These are phyloP conservation scores for Novumbra hubbsi DNA, from an alignment of 2,797 vertebrate genomes.

Conservation along the genomic window DNA sequence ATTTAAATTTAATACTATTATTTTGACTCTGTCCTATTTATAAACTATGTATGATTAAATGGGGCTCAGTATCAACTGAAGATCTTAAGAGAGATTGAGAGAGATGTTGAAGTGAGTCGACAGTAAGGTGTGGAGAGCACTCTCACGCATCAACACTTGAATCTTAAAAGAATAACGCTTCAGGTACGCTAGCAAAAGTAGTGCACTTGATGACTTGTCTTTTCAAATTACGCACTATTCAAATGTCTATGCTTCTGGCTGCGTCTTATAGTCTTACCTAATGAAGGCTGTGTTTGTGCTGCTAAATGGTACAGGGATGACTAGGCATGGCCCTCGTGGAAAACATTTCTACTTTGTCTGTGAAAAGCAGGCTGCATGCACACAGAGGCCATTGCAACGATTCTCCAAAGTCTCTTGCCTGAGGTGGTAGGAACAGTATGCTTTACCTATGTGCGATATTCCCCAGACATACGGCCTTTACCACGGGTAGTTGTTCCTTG, in stretches of 20 bases:
- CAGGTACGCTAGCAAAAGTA: too few relatives aligned
- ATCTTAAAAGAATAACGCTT: too few relatives aligned
- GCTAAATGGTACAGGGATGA: constrained; percentile 51
- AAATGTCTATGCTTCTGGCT: background rate
- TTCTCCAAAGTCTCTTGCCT: constrained; percentile 53
- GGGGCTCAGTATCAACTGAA: too few relatives aligned
- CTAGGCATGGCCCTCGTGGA: constrained; percentile 63
- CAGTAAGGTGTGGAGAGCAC: too few relatives aligned
- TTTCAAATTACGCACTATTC: too few relatives aligned
- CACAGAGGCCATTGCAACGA: constrained; percentile 64
- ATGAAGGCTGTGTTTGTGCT: constrained; percentile 27
- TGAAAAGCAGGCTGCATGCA: constrained; percentile 35
- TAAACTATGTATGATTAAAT: too few relatives aligned
- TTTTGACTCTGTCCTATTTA: background rate
- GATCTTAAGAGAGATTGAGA: too few relatives aligned
- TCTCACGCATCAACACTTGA: too few relatives aligned
- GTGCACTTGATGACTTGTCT: too few relatives aligned
- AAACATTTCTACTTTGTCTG: constrained; percentile 74
- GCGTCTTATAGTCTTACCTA: constrained; percentile 14
- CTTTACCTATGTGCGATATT: constrained; percentile 28
- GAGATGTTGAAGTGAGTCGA: too few relatives aligned
- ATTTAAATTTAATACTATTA: background rate
- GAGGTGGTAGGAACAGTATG: constrained; percentile 50
- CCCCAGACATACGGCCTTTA: constrained; percentile 38
- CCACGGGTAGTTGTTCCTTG: constrained; percentile 5